phyloP scores from a whole-genome alignment of 2,113 vertebrate species.

The Elgaria multicarinata region DNA sequence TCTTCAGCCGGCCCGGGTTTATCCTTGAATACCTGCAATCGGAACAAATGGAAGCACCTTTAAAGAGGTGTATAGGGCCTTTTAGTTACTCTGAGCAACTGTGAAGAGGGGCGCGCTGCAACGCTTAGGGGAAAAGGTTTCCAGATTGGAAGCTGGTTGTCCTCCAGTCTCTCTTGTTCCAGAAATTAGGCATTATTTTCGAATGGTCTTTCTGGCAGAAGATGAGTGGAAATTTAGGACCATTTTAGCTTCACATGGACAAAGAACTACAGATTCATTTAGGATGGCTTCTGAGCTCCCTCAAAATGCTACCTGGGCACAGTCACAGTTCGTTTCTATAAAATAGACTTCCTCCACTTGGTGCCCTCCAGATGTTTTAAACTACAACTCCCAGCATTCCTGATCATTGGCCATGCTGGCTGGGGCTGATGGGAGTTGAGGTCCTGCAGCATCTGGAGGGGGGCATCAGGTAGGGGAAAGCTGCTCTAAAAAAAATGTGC shows the following conservation, averaged over 20 bases:
- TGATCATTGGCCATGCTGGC: no score
- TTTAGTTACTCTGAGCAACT: background rate
- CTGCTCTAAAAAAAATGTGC: background rate
- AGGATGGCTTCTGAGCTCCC: background rate
- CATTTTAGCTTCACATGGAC: background rate
- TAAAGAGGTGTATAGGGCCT: background rate
- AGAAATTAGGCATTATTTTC: background rate
- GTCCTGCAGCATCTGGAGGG: no score
- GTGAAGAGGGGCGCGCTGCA: no score
- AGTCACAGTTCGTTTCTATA: background rate
- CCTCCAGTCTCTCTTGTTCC: background rate
- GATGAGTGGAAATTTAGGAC: background rate
- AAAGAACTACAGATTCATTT: background rate
- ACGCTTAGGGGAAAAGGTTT: background rate
- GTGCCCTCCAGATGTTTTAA: no score
- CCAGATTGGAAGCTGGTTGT: background rate
- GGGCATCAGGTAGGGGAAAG: no score
- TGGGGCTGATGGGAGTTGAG: no score
- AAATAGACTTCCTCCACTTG: background rate
- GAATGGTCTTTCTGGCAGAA: background rate
- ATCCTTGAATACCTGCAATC: no score
- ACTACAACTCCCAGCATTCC: no score
- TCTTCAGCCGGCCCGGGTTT: background rate
- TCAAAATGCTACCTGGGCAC: background rate
- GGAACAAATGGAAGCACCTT: background rate